A percentile compares a stretch with the other conserved stretches of the same genome.
phyloP scores from a whole-genome alignment of 2,797 vertebrate species.

The Muscicapa comitata region DNA sequence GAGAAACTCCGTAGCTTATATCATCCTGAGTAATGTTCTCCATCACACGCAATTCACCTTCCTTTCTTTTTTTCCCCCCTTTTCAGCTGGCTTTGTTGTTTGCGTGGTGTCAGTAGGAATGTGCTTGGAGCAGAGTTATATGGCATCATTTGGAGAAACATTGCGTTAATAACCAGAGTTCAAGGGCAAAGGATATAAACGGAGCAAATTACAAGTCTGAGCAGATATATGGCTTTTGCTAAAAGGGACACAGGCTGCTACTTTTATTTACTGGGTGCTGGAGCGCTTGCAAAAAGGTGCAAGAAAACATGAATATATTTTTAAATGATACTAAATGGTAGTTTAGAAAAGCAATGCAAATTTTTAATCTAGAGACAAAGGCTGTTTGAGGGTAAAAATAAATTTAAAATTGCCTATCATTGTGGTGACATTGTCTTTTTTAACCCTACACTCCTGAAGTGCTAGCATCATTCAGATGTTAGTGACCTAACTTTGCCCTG shows the following conservation, averaged over 20 bases:
- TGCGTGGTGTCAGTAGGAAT: conserved; percentile 73
- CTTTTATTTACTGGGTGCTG: conserved; percentile 81
- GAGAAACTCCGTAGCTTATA: conserved; percentile 14
- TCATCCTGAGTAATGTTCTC: conserved; percentile 58
- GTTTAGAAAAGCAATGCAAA: conserved; percentile 50
- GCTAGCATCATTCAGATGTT: neutral
- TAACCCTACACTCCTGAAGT: neutral
- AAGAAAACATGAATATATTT: conserved; percentile 61
- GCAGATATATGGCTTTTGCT: conserved; percentile 85
- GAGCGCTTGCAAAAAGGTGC: conserved; percentile 69
- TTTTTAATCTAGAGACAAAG: neutral
- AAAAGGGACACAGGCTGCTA: conserved; percentile 79
- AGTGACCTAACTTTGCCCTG: neutral
- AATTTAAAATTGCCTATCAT: neutral
- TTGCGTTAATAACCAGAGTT: conserved; percentile 86
- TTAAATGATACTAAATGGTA: neutral
- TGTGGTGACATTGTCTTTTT: neutral
- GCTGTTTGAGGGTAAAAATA: neutral
- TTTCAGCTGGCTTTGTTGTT: conserved; percentile 68
- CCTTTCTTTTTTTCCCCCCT: neutral
- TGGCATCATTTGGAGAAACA: conserved; percentile 84
- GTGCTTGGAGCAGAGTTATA: conserved; percentile 80
- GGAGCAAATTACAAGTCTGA: conserved; percentile 84
- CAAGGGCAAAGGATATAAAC: conserved; percentile 87
- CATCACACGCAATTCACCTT: conserved; percentile 51